A percentile compares a stretch with the other conserved stretches of the same genome.
These are phyloP conservation scores for Phortica variegata DNA, from an alignment of 1,140 invertebrate species.

Conservation along the genomic window DNA sequence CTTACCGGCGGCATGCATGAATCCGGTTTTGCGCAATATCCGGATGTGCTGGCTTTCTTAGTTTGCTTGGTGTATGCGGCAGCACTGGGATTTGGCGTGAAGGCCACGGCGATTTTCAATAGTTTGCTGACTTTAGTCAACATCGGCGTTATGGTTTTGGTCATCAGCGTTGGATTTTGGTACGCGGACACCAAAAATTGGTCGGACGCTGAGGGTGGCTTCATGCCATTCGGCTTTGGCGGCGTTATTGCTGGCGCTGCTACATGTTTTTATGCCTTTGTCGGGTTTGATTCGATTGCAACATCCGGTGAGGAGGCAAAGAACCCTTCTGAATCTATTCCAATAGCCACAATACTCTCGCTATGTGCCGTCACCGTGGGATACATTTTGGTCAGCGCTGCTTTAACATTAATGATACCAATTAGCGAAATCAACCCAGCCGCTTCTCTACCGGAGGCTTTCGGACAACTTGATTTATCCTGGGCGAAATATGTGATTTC, in stretches of 20 bases:
- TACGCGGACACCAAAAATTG: constrained; percentile 79
- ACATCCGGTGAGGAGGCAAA: constrained; percentile 84
- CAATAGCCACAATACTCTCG: constrained; percentile 76
- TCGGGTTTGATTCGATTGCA: constrained; percentile 84
- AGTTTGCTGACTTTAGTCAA: constrained; percentile 78
- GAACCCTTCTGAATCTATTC: constrained; percentile 77
- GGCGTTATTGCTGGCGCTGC: constrained; percentile 81
- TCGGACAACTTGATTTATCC: constrained; percentile 68
- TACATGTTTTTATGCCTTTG: constrained; percentile 87
- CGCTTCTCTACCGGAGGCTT: constrained; percentile 83
- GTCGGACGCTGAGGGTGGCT: constrained; percentile 71
- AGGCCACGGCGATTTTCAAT: constrained; percentile 82
- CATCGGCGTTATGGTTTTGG: constrained; percentile 71
- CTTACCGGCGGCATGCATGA: constrained; percentile 73
- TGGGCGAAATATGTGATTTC: constrained; percentile 89
- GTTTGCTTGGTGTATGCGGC: constrained; percentile 74
- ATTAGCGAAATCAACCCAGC: constrained; percentile 72
- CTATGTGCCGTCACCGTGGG: constrained; percentile 76
- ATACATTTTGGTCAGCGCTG: constrained; percentile 78
- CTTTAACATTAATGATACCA: constrained; percentile 82
- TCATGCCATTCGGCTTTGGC: constrained; percentile 78
- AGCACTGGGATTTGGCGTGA: constrained; percentile 77
- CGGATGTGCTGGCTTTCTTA: constrained; percentile 77
- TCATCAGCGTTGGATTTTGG: constrained; percentile 76
- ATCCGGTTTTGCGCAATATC: constrained; percentile 71